phyloP scores from a whole-genome alignment of 1,140 invertebrate species.

The Magallana ariakensis region DNA sequence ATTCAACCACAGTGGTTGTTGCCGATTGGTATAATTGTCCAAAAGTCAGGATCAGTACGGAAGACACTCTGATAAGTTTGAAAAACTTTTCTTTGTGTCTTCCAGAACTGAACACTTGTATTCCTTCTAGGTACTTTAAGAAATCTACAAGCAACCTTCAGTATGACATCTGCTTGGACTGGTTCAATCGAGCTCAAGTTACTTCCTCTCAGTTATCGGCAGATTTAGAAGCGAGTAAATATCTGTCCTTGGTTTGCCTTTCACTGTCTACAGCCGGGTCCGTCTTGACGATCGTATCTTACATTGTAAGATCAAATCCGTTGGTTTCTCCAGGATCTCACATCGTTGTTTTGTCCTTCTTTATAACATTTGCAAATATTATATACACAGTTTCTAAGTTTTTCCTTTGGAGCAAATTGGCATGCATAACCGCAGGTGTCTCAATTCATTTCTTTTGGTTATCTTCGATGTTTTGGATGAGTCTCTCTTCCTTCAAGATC shows the following conservation, averaged over 20 bases:
- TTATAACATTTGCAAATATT: slow-evolving; percentile 3
- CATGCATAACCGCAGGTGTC: neutral
- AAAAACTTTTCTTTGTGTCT: neutral
- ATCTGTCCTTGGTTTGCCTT: neutral
- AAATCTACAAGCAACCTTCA: neutral
- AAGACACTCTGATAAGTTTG: neutral
- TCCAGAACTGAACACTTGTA: neutral
- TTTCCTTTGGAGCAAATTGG: neutral
- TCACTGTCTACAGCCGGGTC: neutral
- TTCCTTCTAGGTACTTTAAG: neutral
- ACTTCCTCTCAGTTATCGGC: neutral
- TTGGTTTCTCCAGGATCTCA: neutral
- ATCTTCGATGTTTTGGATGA: neutral
- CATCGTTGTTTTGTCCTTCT: neutral
- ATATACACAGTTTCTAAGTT: neutral
- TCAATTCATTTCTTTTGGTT: neutral
- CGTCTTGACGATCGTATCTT: neutral
- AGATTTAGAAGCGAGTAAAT: neutral
- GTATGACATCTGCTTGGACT: neutral
- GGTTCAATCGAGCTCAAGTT: neutral
- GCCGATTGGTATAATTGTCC: slow-evolving; percentile 12
- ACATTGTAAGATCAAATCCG: neutral
- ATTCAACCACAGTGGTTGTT: neutral
- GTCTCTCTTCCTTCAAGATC: neutral
- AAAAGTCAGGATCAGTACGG: neutral